Evolutionary conservation across 92 coral and sea anemone genomes (phyloP), one percentile per base, ranked within the genome.

Genomic region (Bergia sp.): DNA sequence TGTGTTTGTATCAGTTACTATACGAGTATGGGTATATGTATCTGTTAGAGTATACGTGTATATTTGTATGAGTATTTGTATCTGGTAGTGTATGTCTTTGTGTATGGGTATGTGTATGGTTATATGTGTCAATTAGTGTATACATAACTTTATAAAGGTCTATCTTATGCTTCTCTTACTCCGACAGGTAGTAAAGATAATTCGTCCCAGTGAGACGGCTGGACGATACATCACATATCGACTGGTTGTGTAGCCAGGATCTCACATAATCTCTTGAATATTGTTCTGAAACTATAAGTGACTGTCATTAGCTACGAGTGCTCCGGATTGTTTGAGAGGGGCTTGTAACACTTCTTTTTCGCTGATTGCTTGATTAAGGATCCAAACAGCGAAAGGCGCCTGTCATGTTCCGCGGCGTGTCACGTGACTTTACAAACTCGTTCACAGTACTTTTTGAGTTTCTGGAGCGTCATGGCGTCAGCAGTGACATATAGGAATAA

Each of bases 151-250:
- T 16, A 55, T 9, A 55, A 15, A 15, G 18, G 2, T 10, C 16
- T 55, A 61, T 61, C 23, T 61, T 61, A 16, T 16, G 69, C 29
- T 61, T 8, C 58, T 83, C 72, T 38, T 66, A 40, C 29, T 13
- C 36, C 47, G 7, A 66, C 74, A 94, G 97, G 99, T 97, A 20
- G 96, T 97, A n/a, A 97, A 97, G 94, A 94, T 97, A 29, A 96
- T 97, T 73, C 95, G 99, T 1, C 99, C 99, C 21, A 94, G 97
- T 90, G 99, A 97, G 81, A 97, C 99, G n/a, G 99, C 99, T 7
- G 99, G 99, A 38, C 93, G 99, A 64, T 97, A 97, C 71, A 97
- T 97, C 47, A 97, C 99, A 39, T 97, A 97, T 85, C 89, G 99
- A 90, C 98, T 97, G 47, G 99, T 97, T n/a, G 99, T 97, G 20